Evolutionary conservation across 2,888 invertebrate species (phyloP), one percentile per base, ranked within the genome.

Genomic region (Alviniconcha strummeri): DNA sequence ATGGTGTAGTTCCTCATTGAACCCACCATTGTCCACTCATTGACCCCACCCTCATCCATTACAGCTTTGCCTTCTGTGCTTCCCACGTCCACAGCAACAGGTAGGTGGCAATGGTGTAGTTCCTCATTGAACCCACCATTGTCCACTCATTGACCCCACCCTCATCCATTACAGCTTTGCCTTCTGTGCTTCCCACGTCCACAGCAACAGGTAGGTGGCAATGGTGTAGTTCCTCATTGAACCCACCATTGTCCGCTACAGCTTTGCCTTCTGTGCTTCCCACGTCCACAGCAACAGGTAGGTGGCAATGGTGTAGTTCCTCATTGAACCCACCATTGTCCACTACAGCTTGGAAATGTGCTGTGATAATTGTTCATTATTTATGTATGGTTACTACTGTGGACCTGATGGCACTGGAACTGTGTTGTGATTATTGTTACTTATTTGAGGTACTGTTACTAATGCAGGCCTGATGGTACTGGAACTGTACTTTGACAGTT

Each of bases 231-330:
- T 97, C 90, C 97, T 99, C 95, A 98, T 99, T 86, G 99, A 13
- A 64, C 9, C 64, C 11, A 64, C 15, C 11, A 1, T 64, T 3
- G 3, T 36, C 36, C 36, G 4, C 9, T 99, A 98, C 95, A 98
- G 98, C 92, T 99, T 99, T 95, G 99, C 99, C 76, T 99, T 99
- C 95, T 99, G 99, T 95, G 99, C 99, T 83, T 98, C 98, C 91
- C 99, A 99, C 94, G 99, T 99, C 13, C 98, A 99, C 94, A 99
- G 99, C 88, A 99, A 99, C 95, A 97, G 98, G 98, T 98, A 95
- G 94, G 95, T 64, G 64, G 9, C 15, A 15, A 64, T 4, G 64
- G 15, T 64, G 98, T 99, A 94, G 97, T 97, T 97, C 90, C 97
- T 99, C 95, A 98, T 99, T 86, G 99, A 13, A 64, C 9, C 64